These are phyloP conservation scores for Neotoxoptera formosana DNA, from an alignment of 1,140 invertebrate species.

Conservation along the genomic window DNA sequence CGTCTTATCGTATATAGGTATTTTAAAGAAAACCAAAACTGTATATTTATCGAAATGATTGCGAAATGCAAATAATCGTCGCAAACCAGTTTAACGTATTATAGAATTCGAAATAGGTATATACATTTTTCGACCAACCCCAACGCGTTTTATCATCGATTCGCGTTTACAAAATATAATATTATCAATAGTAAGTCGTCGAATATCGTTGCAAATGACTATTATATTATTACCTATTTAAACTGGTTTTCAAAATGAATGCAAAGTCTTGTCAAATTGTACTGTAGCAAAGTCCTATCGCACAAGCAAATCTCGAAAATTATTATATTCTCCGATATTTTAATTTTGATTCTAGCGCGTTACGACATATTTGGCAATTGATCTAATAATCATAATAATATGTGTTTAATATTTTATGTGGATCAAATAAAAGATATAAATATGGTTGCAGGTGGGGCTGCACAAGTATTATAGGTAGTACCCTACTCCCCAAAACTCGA, in stretches of 20 bases:
- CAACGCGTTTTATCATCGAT: not conserved
- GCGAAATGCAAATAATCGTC: not conserved
- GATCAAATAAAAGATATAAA: too few relatives aligned
- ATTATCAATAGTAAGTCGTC: not conserved
- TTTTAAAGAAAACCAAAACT: constrained; percentile 8
- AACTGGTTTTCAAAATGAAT: not conserved
- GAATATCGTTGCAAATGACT: not conserved
- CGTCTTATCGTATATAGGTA: not conserved
- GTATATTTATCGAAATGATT: not conserved
- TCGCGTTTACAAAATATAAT: not conserved
- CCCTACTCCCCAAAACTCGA: too few relatives aligned
- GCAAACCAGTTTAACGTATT: not conserved
- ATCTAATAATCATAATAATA: not conserved
- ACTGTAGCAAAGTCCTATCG: not conserved
- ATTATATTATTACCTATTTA: not conserved
- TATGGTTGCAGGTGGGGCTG: too few relatives aligned
- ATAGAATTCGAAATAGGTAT: not conserved
- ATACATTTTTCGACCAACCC: not conserved
- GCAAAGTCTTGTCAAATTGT: not conserved
- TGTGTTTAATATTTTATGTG: too few relatives aligned
- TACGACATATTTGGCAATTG: not conserved
- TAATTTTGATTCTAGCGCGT: not conserved
- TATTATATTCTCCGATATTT: not conserved
- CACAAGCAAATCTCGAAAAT: not conserved
- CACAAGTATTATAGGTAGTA: too few relatives aligned